phyloP scores from a whole-genome alignment of 2,113 vertebrate genomes.

The Onychostoma macrolepis region DNA sequence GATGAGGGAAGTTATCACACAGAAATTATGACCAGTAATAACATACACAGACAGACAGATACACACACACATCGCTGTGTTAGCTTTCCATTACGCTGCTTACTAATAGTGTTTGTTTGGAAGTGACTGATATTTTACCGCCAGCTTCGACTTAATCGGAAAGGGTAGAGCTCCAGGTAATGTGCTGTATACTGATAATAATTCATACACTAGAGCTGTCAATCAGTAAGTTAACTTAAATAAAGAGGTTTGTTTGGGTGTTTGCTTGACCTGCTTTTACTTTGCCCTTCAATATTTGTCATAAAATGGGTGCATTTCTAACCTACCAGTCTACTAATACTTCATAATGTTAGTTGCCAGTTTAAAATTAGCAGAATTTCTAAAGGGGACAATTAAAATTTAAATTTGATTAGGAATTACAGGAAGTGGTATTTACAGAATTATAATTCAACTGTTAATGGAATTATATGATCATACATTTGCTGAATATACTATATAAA shows the following conservation, averaged over 20 bases:
- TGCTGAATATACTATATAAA: too few species aligned
- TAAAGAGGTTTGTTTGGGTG: not conserved
- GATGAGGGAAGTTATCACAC: conserved; percentile 25
- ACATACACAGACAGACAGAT: conserved; percentile 4
- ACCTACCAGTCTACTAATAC: too few species aligned
- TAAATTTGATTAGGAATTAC: too few species aligned
- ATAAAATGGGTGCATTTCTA: not conserved
- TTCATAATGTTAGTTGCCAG: too few species aligned
- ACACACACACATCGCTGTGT: not conserved
- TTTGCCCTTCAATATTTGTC: not conserved
- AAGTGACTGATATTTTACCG: conserved; percentile 40
- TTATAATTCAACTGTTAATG: not conserved
- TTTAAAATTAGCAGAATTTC: too few species aligned
- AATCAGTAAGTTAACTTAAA: conserved; percentile 22
- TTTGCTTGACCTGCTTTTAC: not conserved
- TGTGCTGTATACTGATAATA: conserved; percentile 15
- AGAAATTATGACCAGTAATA: conserved; percentile 41
- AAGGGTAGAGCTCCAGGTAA: conserved; percentile 14
- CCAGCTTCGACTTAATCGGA: conserved; percentile 40
- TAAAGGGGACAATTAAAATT: too few species aligned
- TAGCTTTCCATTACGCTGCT: conserved; percentile 45
- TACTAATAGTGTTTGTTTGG: conserved; percentile 43
- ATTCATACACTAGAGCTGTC: conserved; percentile 18
- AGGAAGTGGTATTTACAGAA: not conserved
- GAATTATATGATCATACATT: not conserved